phyloP scores from a whole-genome alignment of 2,113 vertebrate species.

The Pungitius pungitius region DNA sequence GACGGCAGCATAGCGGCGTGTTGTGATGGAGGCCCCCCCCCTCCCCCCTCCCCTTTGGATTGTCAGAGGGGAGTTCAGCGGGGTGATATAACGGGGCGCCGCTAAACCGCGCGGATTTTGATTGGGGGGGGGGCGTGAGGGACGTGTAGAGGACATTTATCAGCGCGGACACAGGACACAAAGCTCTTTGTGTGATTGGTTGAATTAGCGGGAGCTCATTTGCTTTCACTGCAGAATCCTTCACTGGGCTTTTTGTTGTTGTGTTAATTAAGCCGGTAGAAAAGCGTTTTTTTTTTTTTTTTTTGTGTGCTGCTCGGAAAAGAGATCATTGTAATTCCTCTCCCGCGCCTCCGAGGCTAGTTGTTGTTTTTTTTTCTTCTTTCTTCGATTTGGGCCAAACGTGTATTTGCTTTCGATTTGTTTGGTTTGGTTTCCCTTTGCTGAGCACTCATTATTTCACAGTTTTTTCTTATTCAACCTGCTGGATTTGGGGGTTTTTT shows the following conservation, averaged over 20 bases:
- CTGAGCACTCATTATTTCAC: conserved; percentile 15
- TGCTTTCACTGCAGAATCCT: conserved; percentile 77
- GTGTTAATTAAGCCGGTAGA: conserved; percentile 72
- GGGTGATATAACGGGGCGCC: conserved; percentile 40
- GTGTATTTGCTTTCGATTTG: conserved; percentile 47
- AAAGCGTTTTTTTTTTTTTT: too few relatives aligned
- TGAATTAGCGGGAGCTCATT: conserved; percentile 77
- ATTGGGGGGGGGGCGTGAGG: conserved; percentile 54
- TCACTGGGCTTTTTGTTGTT: conserved; percentile 60
- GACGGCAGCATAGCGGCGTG: too few relatives aligned
- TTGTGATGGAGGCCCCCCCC: too few relatives aligned
- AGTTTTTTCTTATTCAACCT: conserved; percentile 28
- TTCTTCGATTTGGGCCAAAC: conserved; percentile 43
- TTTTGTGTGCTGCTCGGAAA: conserved; percentile 59
- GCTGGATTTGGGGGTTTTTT: conserved; percentile 12
- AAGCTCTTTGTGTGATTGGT: conserved; percentile 75
- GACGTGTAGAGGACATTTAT: conserved; percentile 73
- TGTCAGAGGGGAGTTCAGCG: too few relatives aligned
- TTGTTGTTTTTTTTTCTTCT: conserved; percentile 44
- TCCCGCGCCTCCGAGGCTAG: conserved; percentile 34
- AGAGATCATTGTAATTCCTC: conserved; percentile 54
- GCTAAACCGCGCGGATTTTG: conserved; percentile 47
- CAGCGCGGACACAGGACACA: conserved; percentile 68
- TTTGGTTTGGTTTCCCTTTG: conserved; percentile 44
- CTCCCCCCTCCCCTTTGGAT: too few relatives aligned